Conservation (phyloP, 2,888 invertebrate genomes). For the Acanthosepion pharaonis region DNA sequence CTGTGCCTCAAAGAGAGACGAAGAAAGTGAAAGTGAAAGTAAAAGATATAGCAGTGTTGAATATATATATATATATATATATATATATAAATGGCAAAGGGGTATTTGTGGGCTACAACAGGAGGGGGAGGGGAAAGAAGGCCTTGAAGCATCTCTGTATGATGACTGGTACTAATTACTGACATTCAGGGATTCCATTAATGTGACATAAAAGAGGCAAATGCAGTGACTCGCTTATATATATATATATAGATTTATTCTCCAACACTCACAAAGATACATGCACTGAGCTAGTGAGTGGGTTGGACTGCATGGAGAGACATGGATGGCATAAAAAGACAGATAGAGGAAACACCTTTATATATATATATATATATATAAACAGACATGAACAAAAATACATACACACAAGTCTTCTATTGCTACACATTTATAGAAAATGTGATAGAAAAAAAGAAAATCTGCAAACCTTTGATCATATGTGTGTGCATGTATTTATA, state of each 20-base stretch:
- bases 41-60: neutral
- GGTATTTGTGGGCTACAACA: neutral
- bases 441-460: neutral
- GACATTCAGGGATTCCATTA: conserved; percentile 33
- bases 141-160: conserved; percentile 9
- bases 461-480: too few species aligned
- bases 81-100: neutral
- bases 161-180: conserved; percentile 13
- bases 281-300: neutral
- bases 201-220: neutral
- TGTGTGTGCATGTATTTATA: too few species aligned
- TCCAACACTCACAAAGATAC: neutral
- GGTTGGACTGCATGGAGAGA: neutral
- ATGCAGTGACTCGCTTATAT: neutral
- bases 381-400: too few species aligned
- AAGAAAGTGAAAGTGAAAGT: neutral
- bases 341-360: neutral
- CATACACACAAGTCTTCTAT: too few species aligned
- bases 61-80: neutral
- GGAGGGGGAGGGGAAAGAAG: neutral
- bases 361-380: too few species aligned
- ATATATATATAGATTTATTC: neutral
- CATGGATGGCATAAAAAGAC: neutral
- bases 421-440: neutral
- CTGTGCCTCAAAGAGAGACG: neutral